Base-by-base conservation (phyloP, 2,888 invertebrate genomes). In the Mesoligia furuncula region DNA sequence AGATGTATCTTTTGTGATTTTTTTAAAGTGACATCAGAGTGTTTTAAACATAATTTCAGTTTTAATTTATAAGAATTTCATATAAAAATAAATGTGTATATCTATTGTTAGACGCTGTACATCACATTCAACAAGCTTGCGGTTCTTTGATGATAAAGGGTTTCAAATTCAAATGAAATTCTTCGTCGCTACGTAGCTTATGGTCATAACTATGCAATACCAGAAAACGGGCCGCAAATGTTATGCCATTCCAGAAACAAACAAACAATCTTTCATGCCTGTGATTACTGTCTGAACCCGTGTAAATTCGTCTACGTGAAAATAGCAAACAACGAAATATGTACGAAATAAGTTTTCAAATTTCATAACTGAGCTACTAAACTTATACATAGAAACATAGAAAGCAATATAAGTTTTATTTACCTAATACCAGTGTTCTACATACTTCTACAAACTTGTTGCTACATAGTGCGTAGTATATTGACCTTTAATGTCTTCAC, bases 401-500 rank as follows among this genome's bases (percentile, higher is more conserved):
- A 61, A 20, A 31, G 17, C 2, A 61, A 61, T 20, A 31, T 5
- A 15, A 27, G n/a, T 67, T 45, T 20, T 67, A 45, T 67, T 48
- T 27, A 66, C 5, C 17, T 39, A 1, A 17, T 42, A 36, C 5
- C 27, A 31, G 15, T 68, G 15, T 66, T 31, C 1, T 0, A 79
- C 15, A 64, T 69, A 73, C 20, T 66, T 31, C 1, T 0, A 79
- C 15, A 64, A 77, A 73, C 59, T 72, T 76, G 57, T 54, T 76
- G 57, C 20, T 54, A 36, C 17, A n/a, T 24, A 45, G 11, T 62
- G 51, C 75, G 68, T 70, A 73, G 81, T 68, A 57, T 48, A 64
- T 73, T 70, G 62, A 75, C 75, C 84, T 75, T 73, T 61, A 59
- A 65, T 27, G 36, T 75, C 61, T 65, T 54, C 39, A 61, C 8